Conservation (phyloP, 2,888 invertebrate genomes). For the Hermodice carunculata region DNA sequence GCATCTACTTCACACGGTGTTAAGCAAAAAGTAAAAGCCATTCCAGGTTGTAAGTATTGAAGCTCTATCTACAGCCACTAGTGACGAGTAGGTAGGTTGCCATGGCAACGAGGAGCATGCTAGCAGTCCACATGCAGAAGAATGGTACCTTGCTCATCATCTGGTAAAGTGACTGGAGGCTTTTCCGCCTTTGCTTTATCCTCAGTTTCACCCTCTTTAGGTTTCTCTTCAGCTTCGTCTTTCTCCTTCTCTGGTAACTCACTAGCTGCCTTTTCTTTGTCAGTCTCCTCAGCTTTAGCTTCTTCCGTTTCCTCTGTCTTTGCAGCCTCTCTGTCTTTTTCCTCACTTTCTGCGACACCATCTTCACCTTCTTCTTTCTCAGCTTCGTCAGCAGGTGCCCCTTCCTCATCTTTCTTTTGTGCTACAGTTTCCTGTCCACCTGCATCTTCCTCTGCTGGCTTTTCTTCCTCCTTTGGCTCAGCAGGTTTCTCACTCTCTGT, state of each 20-base stretch:
- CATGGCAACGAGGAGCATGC: no score
- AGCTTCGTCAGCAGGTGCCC: neutral
- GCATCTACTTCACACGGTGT: no score
- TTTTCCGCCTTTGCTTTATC: neutral
- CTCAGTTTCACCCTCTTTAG: neutral
- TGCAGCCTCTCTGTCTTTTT: neutral
- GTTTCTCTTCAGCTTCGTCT: conserved; percentile 17
- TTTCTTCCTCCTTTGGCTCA: conserved; percentile 15
- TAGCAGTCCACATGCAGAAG: neutral
- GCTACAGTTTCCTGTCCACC: neutral
- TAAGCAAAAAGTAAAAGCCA: no score
- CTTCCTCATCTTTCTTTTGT: neutral
- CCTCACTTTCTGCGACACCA: conserved; percentile 15
- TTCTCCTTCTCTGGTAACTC: conserved; percentile 20
- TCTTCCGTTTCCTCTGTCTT: neutral
- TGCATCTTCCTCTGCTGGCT: neutral
- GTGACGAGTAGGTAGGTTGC: no score
- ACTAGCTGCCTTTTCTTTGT: conserved; percentile 20
- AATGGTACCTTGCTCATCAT: conserved; percentile 10
- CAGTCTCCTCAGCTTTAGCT: conserved; percentile 3
- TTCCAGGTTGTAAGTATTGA: no score
- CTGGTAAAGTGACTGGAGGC: conserved; percentile 13
- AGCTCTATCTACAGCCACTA: no score
- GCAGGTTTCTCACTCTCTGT: conserved; percentile 22
- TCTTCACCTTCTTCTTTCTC: conserved; percentile 6